These are phyloP conservation scores for Lophura nycthemera DNA, from an alignment of 2,113 vertebrate genomes.

Conservation along the genomic window DNA sequence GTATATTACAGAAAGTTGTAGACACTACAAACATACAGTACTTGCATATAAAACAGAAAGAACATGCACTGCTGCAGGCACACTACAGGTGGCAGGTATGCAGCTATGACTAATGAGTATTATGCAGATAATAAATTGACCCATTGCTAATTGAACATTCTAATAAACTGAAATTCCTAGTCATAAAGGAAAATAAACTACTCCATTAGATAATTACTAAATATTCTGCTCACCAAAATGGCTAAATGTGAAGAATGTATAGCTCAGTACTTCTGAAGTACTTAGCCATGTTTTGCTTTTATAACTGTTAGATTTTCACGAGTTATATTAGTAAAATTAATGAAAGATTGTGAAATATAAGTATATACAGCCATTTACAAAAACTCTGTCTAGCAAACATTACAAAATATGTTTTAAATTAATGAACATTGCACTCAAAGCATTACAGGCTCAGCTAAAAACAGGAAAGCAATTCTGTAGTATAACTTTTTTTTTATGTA, in stretches of 20 bases:
- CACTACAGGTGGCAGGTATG: constrained; percentile 61
- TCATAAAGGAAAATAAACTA: not conserved
- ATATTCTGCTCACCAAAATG: not conserved
- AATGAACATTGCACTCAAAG: not conserved
- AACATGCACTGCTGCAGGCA: constrained; percentile 76
- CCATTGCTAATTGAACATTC: not conserved
- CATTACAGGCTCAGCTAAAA: not conserved
- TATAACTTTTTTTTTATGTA: not conserved
- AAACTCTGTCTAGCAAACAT: not conserved
- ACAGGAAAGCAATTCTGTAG: not conserved
- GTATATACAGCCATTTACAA: not conserved
- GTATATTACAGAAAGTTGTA: constrained; percentile 47
- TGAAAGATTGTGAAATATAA: not conserved
- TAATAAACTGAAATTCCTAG: not conserved
- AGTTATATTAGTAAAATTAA: not conserved
- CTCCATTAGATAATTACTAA: not conserved
- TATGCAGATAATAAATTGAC: not conserved
- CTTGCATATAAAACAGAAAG: constrained; percentile 58
- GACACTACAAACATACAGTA: constrained; percentile 57
- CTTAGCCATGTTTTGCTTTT: not conserved
- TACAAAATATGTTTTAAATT: not conserved
- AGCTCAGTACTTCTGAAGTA: not conserved
- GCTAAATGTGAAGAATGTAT: not conserved
- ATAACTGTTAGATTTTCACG: not conserved
- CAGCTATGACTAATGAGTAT: not conserved